phyloP scores from a whole-genome alignment of 2,113 vertebrate genomes.

The Labeo catla region DNA sequence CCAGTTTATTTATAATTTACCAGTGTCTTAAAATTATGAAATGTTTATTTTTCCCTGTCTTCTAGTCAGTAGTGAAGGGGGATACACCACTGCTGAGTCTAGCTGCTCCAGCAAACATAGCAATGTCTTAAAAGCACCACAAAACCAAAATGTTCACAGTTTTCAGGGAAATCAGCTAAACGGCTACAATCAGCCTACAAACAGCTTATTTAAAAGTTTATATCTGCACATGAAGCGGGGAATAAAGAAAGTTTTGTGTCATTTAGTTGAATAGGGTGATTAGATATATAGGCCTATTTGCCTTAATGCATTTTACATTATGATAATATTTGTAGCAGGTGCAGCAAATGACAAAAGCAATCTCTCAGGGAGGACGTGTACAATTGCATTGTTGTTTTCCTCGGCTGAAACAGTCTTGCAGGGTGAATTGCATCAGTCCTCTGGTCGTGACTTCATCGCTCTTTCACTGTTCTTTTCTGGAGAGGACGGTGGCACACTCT shows the following conservation, averaged over 20 bases:
- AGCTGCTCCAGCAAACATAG: background rate
- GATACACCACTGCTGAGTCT: background rate
- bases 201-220: background rate
- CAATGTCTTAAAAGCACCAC: background rate
- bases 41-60: background rate
- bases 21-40: background rate
- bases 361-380: background rate
- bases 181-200: background rate
- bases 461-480: slow-evolving; percentile 30
- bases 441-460: background rate
- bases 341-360: background rate
- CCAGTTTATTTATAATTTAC: background rate
- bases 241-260: background rate
- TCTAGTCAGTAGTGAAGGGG: background rate
- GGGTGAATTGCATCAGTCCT: background rate
- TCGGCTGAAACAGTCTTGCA: background rate
- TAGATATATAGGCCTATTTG: background rate
- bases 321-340: slow-evolving; percentile 8
- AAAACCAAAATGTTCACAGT: background rate
- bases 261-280: background rate
- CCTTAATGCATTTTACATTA: background rate
- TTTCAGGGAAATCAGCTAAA: background rate
- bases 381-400: slow-evolving; percentile 18
- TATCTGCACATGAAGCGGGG: background rate
- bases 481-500: slow-evolving; percentile 13